Conservation (phyloP, 2,113 vertebrate genomes). For the Prunella himalayana region DNA sequence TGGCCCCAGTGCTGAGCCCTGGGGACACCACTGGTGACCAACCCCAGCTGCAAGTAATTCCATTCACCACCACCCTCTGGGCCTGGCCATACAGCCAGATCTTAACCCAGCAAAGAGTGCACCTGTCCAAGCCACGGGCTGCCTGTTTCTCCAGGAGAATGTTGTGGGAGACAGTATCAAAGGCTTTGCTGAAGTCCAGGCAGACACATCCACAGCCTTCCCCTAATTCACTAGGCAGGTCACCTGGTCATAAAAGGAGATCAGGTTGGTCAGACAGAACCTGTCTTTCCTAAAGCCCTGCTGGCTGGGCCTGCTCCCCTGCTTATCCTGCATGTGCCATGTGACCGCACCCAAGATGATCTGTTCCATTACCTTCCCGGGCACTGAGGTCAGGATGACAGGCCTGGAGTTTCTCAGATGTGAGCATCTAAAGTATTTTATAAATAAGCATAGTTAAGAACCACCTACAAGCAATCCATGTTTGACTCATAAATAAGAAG, state of each 20-base stretch:
- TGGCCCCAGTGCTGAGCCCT: background rate
- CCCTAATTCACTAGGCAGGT: background rate
- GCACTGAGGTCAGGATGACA: background rate
- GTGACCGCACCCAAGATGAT: background rate
- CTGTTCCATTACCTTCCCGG: background rate
- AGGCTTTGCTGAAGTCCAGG: background rate
- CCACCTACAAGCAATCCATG: background rate
- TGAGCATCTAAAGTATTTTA: background rate
- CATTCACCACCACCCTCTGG: background rate
- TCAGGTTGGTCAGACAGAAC: background rate
- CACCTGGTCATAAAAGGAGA: background rate
- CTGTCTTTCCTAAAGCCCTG: background rate
- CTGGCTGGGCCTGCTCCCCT: background rate
- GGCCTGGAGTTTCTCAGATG: background rate
- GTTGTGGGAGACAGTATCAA: background rate
- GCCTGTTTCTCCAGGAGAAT: background rate
- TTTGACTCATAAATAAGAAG: background rate
- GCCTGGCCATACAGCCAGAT: background rate
- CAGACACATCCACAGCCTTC: background rate
- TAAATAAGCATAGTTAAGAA: background rate
- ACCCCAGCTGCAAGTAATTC: background rate
- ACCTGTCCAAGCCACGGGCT: background rate
- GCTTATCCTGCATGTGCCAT: accelerated
- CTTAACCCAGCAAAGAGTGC: background rate
- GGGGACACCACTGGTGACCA: background rate